Conservation (phyloP, 1,140 invertebrate species). For the Drosophila mayri region DNA sequence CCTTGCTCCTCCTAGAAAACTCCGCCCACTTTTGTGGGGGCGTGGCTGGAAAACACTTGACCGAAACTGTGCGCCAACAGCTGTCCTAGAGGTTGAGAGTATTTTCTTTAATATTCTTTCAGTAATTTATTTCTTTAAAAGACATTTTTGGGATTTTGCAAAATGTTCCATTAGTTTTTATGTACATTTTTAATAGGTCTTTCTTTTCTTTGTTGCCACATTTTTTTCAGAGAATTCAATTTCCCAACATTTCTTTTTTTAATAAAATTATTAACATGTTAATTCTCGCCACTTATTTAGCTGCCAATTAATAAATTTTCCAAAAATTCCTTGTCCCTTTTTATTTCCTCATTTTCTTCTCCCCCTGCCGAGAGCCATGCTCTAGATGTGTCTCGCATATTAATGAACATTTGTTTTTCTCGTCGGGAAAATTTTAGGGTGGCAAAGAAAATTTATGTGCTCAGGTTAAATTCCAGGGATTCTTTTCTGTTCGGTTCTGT, state of each 20-base stretch:
- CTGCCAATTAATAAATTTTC: constrained; percentile 81
- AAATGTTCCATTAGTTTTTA: constrained; percentile 12
- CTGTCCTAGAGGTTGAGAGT: neutral
- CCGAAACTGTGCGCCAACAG: constrained; percentile 75
- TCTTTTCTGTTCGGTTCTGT: constrained; percentile 54
- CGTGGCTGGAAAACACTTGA: constrained; percentile 70
- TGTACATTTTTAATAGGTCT: neutral
- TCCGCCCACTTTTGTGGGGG: constrained; percentile 24
- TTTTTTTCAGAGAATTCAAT: constrained; percentile 16
- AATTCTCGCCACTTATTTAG: constrained; percentile 76
- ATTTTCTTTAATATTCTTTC: neutral
- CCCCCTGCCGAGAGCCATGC: constrained; percentile 6
- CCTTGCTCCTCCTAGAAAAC: neutral
- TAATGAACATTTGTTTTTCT: constrained; percentile 79
- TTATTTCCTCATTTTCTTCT: constrained; percentile 21
- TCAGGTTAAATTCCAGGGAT: constrained; percentile 78
- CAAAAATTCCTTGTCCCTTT: constrained; percentile 50
- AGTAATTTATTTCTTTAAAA: constrained; percentile 56
- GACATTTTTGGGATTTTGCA: neutral
- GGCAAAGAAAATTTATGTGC: constrained; percentile 65
- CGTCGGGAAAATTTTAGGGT: neutral
- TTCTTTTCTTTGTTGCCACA: constrained; percentile 14
- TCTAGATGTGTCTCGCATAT: constrained; percentile 72
- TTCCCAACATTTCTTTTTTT: constrained; percentile 27
- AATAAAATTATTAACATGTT: constrained; percentile 83